phyloP scores from a whole-genome alignment of 2,888 invertebrate species.

The Drosophila eohydei region DNA sequence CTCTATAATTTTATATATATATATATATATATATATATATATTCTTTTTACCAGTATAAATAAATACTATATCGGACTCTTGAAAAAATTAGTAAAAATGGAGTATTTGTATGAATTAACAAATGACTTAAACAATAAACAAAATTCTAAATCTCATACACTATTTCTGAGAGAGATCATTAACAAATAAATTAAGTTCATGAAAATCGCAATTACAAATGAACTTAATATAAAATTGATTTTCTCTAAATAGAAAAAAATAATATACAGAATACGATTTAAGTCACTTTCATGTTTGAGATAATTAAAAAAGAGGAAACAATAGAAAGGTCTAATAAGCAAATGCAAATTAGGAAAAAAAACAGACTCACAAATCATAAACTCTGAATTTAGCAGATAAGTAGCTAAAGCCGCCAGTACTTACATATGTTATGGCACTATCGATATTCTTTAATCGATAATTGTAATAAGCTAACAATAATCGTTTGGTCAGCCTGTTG shows the following conservation, averaged over 20 bases:
- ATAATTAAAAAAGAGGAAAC: not conserved
- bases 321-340: not conserved
- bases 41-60: no score
- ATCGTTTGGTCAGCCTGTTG: constrained; percentile 1
- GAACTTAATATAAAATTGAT: no score
- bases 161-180: no score
- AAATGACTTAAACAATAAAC: no score
- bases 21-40: not conserved
- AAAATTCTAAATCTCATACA: no score
- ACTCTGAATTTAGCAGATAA: not conserved
- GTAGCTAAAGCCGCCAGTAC: not conserved
- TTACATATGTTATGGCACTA: not conserved
- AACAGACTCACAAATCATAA: not conserved
- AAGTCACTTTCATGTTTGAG: no score
- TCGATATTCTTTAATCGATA: constrained; percentile 21
- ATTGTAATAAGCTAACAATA: not conserved
- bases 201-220: no score
- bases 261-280: no score
- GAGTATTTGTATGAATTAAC: no score
- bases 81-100: no score
- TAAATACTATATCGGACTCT: no score
- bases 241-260: not conserved
- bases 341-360: not conserved
- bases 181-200: no score
- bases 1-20: not conserved